Conservation (phyloP, 2,113 vertebrate genomes). For the Paramisgurnus dabryanus region DNA sequence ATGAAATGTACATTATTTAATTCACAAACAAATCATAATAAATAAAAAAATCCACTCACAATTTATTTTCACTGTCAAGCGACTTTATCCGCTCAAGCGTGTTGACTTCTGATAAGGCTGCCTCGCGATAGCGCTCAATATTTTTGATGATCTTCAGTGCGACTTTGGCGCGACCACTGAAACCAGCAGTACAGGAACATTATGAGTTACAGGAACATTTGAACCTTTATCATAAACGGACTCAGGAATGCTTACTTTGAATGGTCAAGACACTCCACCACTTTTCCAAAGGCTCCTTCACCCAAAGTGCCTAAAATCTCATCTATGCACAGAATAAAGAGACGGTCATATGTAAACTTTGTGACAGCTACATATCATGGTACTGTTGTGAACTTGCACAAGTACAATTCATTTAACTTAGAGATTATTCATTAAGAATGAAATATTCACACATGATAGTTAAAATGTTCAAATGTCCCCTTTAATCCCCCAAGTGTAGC, state of each 20-base stretch:
- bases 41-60: slow-evolving; percentile 57
- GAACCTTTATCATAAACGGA: not conserved
- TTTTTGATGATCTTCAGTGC: slow-evolving; percentile 96
- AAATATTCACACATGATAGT: slow-evolving; percentile 2
- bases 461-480: slow-evolving; percentile 35
- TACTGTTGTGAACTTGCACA: not conserved
- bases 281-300: slow-evolving; percentile 98
- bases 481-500: slow-evolving; percentile 32
- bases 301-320: slow-evolving; percentile 93
- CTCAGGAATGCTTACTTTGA: slow-evolving; percentile 67
- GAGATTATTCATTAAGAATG: not conserved
- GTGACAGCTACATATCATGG: slow-evolving; percentile 2
- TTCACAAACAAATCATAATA: no score
- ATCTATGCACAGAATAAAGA: slow-evolving; percentile 77
- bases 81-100: slow-evolving; percentile 88
- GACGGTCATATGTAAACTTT: slow-evolving; percentile 34
- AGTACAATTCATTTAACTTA: not conserved
- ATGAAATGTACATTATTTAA: no score
- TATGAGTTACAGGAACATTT: not conserved
- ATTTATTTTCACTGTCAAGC: slow-evolving; percentile 81
- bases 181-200: slow-evolving; percentile 5
- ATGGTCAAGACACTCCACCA: slow-evolving; percentile 94
- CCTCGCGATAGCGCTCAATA: slow-evolving; percentile 85
- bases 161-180: slow-evolving; percentile 77
- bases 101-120: slow-evolving; percentile 87